Conservation (phyloP, 2,113 vertebrate genomes). For the Condylura cristata region DNA sequence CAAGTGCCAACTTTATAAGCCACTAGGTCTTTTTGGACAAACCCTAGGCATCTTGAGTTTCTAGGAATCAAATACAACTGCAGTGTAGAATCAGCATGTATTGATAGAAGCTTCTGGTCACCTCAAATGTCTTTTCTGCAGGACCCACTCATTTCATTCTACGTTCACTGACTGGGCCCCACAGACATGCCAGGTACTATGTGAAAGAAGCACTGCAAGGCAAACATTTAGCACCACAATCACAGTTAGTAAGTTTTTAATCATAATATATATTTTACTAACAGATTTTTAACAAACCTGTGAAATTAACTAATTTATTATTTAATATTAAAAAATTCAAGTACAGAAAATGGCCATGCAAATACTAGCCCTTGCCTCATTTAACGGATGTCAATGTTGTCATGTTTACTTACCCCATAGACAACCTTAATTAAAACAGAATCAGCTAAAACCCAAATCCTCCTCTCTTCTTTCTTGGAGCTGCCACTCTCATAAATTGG, state of each 20-base stretch:
- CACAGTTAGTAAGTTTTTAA: not conserved
- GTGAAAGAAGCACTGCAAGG: not conserved
- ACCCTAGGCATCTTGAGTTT: not conserved
- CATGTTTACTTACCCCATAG: constrained; percentile 16
- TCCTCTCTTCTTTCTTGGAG: not conserved
- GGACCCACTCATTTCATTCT: not conserved
- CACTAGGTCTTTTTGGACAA: not conserved
- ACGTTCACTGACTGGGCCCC: not conserved
- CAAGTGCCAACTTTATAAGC: not conserved
- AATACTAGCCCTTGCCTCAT: not conserved
- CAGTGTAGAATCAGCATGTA: not conserved
- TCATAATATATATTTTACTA: not conserved
- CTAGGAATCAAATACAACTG: not conserved
- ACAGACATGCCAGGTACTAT: not conserved
- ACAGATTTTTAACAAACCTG: not conserved
- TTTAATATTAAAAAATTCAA: not conserved
- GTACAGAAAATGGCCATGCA: not conserved
- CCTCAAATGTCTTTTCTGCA: not conserved
- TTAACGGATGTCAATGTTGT: constrained; percentile 11
- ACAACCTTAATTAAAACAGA: constrained; percentile 6
- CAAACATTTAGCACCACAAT: not conserved
- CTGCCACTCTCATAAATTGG: not conserved
- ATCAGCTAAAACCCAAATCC: not conserved
- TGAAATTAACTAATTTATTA: constrained; percentile 11
- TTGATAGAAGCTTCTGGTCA: not conserved